Evolutionary conservation across 2,888 invertebrate species (phyloP).

Genomic region (Acronicta aceris): DNA sequence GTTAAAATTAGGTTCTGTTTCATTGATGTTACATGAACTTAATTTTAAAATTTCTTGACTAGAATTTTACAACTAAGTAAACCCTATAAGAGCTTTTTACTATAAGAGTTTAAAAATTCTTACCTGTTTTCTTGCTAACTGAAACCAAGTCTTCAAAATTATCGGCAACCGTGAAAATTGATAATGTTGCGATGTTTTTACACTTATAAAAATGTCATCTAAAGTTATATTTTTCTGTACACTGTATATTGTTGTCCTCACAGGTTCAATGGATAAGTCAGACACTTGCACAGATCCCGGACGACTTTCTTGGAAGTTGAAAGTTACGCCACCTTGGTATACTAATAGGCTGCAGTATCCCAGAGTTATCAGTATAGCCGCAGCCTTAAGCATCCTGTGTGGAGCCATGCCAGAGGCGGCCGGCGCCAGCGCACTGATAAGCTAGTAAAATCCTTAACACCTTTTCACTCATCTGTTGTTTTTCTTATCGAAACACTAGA

Average conservation of each 20-base stretch:
- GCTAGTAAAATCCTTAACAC: conserved; percentile 73
- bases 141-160: conserved; percentile 98
- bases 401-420: conserved; percentile 82
- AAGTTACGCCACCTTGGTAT: conserved; percentile 89
- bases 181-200: conserved; percentile 97
- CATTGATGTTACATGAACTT: neutral
- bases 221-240: conserved; percentile 90
- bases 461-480: conserved; percentile 86
- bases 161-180: conserved; percentile 95
- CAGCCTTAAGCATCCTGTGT: conserved; percentile 84
- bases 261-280: conserved; percentile 84
- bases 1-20: neutral
- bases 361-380: conserved; percentile 86
- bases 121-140: conserved; percentile 97
- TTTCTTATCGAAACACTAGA: conserved; percentile 78
- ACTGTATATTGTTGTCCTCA: conserved; percentile 80
- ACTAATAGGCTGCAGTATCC: conserved; percentile 90
- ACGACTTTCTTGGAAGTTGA: conserved; percentile 86
- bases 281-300: conserved; percentile 81
- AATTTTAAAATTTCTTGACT: too few species aligned
- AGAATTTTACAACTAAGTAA: too few species aligned
- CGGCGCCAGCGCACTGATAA: conserved; percentile 80
- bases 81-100: too few species aligned
- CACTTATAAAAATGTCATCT: conserved; percentile 97
- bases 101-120: conserved; percentile 52